Evolutionary conservation across 2,888 invertebrate species (phyloP), one percentile per base, ranked within the genome.

Genomic region (Parnassius mnemosyne): DNA sequence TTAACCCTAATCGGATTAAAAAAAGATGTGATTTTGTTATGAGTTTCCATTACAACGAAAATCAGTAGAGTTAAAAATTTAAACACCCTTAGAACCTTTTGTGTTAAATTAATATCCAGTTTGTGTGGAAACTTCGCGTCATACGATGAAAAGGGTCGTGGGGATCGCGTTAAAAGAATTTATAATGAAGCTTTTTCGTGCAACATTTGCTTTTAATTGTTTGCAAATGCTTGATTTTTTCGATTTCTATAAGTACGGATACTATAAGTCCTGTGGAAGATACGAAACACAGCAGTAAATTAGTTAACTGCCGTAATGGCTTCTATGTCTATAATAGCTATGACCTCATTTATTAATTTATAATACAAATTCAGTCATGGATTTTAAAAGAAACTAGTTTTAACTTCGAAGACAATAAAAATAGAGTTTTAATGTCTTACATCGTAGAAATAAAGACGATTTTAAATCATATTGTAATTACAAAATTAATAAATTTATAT

Each of bases 111-210:
- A 72, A 77, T 76, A 73, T 70, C 58, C 63, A 65, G 61, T 69
- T 63, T 72, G 71, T 71, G 71, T 68, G 68, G 66, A 60, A 72
- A 71, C 72, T 70, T 71, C 65, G 67, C 67, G 68, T 64, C 66
- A 67, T 66, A 67, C 66, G 63, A 63, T 76, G 79, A 78, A 71
- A 72, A 79, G 76, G 77, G 78, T 78, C 68, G 66, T 64, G 68
- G 65, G 72, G 63, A 74, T 72, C 68, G 65, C 69, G 70, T 77
- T 68, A 74, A 73, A 71, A 68, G 68, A 71, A 75, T 61, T 41
- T 13, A 68, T 79, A 80, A 83, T 80, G 71, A 76, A 79, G 74
- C 74, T 74, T 73, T 74, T 75, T 72, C 70, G 69, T 67, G 68
- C 63, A 66, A 72, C 67, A 71, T 69, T 70, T 50, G 34, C 34